Evolutionary conservation across 1,140 invertebrate genomes (phyloP).

Genomic region (Drosophila ironensis): DNA sequence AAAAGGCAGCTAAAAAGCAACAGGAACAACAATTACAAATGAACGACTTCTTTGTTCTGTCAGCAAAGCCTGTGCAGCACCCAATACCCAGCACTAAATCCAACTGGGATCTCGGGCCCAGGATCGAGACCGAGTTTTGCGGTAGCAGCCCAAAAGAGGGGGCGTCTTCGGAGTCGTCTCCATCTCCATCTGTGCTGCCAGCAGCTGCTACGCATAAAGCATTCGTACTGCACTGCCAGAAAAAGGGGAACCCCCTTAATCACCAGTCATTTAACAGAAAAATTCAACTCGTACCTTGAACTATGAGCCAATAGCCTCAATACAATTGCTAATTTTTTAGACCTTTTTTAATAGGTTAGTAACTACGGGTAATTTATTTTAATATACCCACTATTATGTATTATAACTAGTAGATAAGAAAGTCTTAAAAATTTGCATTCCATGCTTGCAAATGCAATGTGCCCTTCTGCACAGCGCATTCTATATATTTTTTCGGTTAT

Average conservation of each 20-base stretch:
- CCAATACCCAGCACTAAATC: slow-evolving; percentile 16
- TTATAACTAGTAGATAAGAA: too few relatives aligned
- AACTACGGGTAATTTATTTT: too few relatives aligned
- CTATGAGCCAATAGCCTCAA: too few relatives aligned
- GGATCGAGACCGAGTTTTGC: slow-evolving; percentile 26
- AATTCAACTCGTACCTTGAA: not conserved
- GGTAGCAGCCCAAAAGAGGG: slow-evolving; percentile 69
- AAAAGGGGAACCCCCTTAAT: not conserved
- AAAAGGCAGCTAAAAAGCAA: slow-evolving; percentile 34
- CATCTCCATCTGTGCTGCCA: slow-evolving; percentile 54
- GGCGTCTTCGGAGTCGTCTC: slow-evolving; percentile 63
- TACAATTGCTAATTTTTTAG: too few relatives aligned
- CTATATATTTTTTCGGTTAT: too few relatives aligned
- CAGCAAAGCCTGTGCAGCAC: slow-evolving; percentile 52
- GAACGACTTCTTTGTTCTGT: slow-evolving; percentile 81
- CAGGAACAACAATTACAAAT: slow-evolving; percentile 79
- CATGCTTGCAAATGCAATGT: too few relatives aligned
- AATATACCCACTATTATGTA: too few relatives aligned
- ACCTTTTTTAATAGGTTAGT: too few relatives aligned
- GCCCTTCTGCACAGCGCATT: too few relatives aligned
- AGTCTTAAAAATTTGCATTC: too few relatives aligned
- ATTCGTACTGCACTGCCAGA: slow-evolving; percentile 40
- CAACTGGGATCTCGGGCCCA: not conserved
- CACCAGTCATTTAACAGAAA: too few relatives aligned
- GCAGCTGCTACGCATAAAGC: slow-evolving; percentile 76